These are phyloP conservation scores for Rhodophaea formosa DNA, from an alignment of 2,888 invertebrate genomes.

Conservation along the genomic window DNA sequence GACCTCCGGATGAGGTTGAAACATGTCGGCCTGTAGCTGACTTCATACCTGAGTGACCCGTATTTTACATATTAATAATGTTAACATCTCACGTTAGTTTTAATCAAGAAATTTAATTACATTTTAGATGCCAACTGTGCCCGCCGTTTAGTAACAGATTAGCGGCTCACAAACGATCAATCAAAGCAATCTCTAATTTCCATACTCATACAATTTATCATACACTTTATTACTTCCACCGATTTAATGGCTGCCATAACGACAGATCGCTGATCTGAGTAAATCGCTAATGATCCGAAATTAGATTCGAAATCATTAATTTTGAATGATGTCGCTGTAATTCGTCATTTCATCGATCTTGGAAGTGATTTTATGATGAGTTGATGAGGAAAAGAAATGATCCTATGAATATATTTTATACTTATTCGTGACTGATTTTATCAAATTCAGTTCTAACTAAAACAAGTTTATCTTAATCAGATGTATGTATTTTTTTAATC, in stretches of 20 bases:
- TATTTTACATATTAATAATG: too few species aligned
- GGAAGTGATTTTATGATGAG: not conserved
- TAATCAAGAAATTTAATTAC: too few species aligned
- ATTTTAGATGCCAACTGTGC: not conserved
- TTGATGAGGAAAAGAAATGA: not conserved
- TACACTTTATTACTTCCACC: not conserved
- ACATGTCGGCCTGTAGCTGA: too few species aligned
- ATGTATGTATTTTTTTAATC: too few species aligned
- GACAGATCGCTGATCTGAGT: not conserved
- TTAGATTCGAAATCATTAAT: not conserved
- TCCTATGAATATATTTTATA: too few species aligned
- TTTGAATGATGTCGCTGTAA: conserved; percentile 1
- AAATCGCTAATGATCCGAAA: not conserved
- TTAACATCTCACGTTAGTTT: too few species aligned
- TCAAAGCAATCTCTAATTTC: conserved; percentile 11
- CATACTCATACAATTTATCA: conserved; percentile 10
- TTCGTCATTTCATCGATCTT: not conserved
- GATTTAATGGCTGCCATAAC: conserved; percentile 7
- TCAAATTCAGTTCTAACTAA: too few species aligned
- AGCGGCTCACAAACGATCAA: conserved; percentile 2
- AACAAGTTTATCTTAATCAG: too few species aligned
- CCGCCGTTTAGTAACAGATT: not conserved
- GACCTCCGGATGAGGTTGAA: too few species aligned
- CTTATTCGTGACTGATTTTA: too few species aligned
- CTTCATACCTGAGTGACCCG: too few species aligned